Evolutionary conservation across 2,797 vertebrate genomes (phyloP).

Genomic region (Microctenopoma lineatum): DNA sequence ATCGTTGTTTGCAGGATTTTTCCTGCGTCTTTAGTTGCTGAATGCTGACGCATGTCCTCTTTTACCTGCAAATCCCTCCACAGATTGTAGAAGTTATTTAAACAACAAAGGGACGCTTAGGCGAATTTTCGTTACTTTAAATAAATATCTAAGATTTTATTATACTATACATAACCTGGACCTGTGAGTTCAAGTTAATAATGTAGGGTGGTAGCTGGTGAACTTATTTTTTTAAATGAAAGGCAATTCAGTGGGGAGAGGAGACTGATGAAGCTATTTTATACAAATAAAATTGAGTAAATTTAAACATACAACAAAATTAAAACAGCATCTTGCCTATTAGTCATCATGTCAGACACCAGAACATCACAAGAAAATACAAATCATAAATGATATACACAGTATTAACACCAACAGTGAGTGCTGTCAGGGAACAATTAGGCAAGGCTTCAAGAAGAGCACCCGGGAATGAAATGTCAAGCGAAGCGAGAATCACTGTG

Average conservation of each 20-base stretch:
- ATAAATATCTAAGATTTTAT: constrained; percentile 80
- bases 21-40: constrained; percentile 38
- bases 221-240: constrained; percentile 45
- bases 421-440: not conserved
- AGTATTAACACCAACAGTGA: constrained; percentile 59
- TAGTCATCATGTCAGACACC: constrained; percentile 62
- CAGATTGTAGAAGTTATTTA: constrained; percentile 51
- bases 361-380: constrained; percentile 66
- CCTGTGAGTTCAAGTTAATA: constrained; percentile 56
- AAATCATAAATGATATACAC: constrained; percentile 59
- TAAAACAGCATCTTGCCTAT: constrained; percentile 46
- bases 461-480: constrained; percentile 1
- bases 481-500: constrained; percentile 17
- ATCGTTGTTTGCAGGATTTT: constrained; percentile 60
- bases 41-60: constrained; percentile 67
- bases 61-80: constrained; percentile 62
- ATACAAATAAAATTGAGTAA: constrained; percentile 50
- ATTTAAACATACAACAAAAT: constrained; percentile 56
- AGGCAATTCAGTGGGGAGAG: constrained; percentile 48
- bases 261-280: constrained; percentile 47
- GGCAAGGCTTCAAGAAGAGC: constrained; percentile 21
- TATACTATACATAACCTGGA: constrained; percentile 69
- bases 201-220: constrained; percentile 36
- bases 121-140: constrained; percentile 61
- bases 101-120: constrained; percentile 44